These are phyloP conservation scores for Acanthoscelides obtectus DNA, from an alignment of 2,888 invertebrate species.

Conservation along the genomic window DNA sequence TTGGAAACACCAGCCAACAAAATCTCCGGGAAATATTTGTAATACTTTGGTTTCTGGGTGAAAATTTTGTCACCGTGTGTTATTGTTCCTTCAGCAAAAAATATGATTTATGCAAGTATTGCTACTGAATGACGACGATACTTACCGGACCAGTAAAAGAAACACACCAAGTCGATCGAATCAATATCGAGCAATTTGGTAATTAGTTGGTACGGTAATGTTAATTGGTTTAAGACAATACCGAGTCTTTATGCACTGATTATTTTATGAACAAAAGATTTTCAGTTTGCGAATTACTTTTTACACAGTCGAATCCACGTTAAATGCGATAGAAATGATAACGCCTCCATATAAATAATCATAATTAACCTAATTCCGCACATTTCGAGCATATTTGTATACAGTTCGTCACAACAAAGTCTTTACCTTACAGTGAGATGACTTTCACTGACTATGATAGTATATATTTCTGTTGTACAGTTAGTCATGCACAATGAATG, in stretches of 20 bases:
- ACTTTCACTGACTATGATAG: neutral
- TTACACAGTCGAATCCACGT: neutral
- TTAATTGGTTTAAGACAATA: neutral
- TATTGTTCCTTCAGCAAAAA: no score
- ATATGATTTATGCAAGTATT: no score
- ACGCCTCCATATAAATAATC: neutral
- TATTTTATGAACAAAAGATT: neutral
- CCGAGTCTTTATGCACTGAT: neutral
- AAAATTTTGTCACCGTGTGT: no score
- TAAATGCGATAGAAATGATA: neutral
- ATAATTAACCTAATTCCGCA: neutral
- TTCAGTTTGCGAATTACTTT: neutral
- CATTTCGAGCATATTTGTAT: neutral
- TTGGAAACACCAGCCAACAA: no score
- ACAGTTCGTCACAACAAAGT: neutral
- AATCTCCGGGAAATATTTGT: no score
- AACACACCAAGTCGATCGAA: neutral
- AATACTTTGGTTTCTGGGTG: no score
- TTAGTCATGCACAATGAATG: neutral
- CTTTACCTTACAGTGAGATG: neutral
- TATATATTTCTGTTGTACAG: neutral
- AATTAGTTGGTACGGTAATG: neutral
- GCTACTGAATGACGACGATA: neutral
- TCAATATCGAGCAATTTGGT: neutral
- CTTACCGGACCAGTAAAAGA: neutral